Evolutionary conservation across 2,113 vertebrate species (phyloP), one percentile per base, ranked within the genome.

Genomic region (Aspiorhynchus laticeps): DNA sequence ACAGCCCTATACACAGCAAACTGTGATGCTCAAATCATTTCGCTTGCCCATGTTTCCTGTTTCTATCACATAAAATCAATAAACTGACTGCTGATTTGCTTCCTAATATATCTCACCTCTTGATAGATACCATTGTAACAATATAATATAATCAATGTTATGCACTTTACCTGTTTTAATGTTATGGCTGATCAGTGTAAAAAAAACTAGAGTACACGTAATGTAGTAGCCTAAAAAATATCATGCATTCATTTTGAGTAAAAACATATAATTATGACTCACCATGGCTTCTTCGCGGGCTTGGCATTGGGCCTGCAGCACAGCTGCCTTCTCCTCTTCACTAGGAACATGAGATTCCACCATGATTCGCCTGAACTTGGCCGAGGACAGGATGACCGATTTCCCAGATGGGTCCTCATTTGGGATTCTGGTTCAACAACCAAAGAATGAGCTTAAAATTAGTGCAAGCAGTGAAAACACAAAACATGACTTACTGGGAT

Each of bases 281-380:
- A 95, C 85, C 38, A 89, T 5, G 0, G 93, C 92, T 43, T 83
- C 91, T 85, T 92, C 95, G 71, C 89, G 96, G 81, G 95, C 93
- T 0, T 86, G 94, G 73, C 86, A 91, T 61, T 88, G 81, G 28
- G 91, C 92, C 76, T 94, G 91, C 65, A 89, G 88, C 80, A 48
- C 75, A 41, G 91, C 93, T 51, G 94, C 85, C 0, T 86, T 90
- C 41, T 97, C 95, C 87, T 95, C 94, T 80, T 92, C 91, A 59
- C 89, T 93, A 56, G 89, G 85, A 17, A 95, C 81, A 0, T 11
- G 91, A 46, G 96, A 94, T 0, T 92, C 89, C 1, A 83, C 90
- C 21, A 91, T 91, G 53, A 98, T 96, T 79, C 95, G 92, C 46
- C 94, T 71, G 74, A 96, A 95, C 71, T 96, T 95, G 84, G 91